Conservation (phyloP, 2,888 invertebrate species). For the Mesoligia furuncula region DNA sequence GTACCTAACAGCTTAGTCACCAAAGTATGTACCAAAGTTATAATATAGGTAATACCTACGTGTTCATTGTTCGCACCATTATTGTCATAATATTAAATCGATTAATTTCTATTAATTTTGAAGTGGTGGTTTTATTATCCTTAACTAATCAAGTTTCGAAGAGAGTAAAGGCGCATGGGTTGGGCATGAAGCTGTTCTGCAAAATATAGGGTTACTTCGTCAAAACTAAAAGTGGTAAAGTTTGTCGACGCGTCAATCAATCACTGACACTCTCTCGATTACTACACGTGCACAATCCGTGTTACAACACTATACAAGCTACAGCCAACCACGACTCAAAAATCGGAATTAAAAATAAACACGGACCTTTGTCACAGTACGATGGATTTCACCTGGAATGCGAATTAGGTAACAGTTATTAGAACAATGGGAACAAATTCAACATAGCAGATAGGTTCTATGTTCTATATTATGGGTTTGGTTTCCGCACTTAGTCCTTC, state of each 20-base stretch:
- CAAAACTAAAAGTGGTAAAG: constrained; percentile 21
- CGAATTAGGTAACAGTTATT: background rate
- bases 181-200: background rate
- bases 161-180: background rate
- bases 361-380: background rate
- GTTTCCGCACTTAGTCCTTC: no score
- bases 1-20: constrained; percentile 48
- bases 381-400: background rate
- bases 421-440: background rate
- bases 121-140: constrained; percentile 44
- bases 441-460: background rate
- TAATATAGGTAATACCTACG: constrained; percentile 54
- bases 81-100: constrained; percentile 58
- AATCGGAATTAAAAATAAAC: background rate
- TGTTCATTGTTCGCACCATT: constrained; percentile 68
- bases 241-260: constrained; percentile 29
- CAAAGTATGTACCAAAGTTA: constrained; percentile 60
- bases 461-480: no score
- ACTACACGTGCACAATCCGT: background rate
- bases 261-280: constrained; percentile 21
- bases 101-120: constrained; percentile 51
- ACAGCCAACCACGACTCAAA: background rate
- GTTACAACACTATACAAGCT: constrained; percentile 1
- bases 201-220: constrained; percentile 9
- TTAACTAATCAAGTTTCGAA: background rate